Percentiles rank a stretch among this genome's conserved stretches.
phyloP scores from a whole-genome alignment of 2,113 vertebrate genomes.

The Prochilodus magdalenae region DNA sequence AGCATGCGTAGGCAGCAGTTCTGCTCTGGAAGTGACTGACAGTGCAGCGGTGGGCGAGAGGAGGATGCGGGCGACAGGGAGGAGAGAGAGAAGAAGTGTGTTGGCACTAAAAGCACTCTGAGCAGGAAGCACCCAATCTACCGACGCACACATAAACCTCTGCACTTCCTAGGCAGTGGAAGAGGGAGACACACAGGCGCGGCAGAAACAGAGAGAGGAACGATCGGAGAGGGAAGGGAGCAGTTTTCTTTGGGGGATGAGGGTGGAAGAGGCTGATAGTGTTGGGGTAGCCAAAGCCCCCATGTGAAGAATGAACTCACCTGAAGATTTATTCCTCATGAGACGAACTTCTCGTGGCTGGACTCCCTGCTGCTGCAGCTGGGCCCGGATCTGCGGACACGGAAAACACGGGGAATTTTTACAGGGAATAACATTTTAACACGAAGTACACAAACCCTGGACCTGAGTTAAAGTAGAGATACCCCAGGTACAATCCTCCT shows the following conservation, averaged over 20 bases:
- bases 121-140: not conserved
- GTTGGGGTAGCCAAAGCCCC: slow-evolving; percentile 36
- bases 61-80: slow-evolving; percentile 21
- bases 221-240: not conserved
- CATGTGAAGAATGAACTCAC: slow-evolving; percentile 73
- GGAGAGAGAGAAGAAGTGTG: not conserved
- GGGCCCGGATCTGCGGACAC: slow-evolving; percentile 81
- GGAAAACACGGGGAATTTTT: no score
- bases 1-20: no score
- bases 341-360: slow-evolving; percentile 88
- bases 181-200: slow-evolving; percentile 45
- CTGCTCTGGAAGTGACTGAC: not conserved
- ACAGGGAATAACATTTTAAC: no score
- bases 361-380: slow-evolving; percentile 87
- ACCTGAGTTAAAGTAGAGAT: no score
- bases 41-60: not conserved
- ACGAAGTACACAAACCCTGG: no score
- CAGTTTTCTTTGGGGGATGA: slow-evolving; percentile 12
- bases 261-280: not conserved
- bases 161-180: not conserved
- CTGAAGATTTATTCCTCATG: slow-evolving; percentile 94
- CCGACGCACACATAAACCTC: not conserved
- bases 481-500: no score
- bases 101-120: not conserved
- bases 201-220: slow-evolving; percentile 9